Base-by-base conservation (phyloP, 2,888 invertebrate genomes). In the Aspidapion aeneum region DNA sequence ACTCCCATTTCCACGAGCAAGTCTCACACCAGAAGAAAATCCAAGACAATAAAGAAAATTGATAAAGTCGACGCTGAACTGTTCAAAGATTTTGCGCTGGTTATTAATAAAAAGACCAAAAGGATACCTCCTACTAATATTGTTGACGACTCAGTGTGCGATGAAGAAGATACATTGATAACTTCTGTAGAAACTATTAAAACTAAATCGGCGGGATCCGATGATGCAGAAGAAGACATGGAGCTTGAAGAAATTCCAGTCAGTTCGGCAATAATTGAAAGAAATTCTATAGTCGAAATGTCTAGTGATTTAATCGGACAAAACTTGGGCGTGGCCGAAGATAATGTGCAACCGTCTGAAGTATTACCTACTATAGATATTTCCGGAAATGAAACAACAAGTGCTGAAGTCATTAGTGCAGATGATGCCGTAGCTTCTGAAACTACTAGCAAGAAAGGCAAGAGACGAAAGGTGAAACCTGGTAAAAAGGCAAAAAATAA, bases 141-240 rank as follows among this genome's bases (percentile, higher is more conserved):
- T 21, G 68, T 68, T 9, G 68, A 68, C 55, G 68, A 68, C 58
- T 64, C 66, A 18, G 63, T 68, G 0, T 66, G 63, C 52, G 66
- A 68, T 50, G 66, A 68, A 19, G 18, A 21, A 2, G 52, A 52
- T 9, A 9, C 17, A 17, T 52, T 68, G n/a, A 66, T 66, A 35
- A 65, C 66, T 22, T 67, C 62, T 22, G 49, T 58, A 1, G 63
- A 60, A 48, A 3, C 48, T 60, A 21, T 16, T 21, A 22, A 19
- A 55, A 55, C 16, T 2, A 49, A 55, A 12, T 35, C 61, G 58
- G 9, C 48, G n/a, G 21, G 18, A 18, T 63, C 69, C 51, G 70
- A 71, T 56, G 72, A 69, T 52, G 71, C 71, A 60, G 73, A 72
- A 67, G 72, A 73, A 70, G 74, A 74, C 49, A 74, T 74, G 74